Base-by-base conservation (phyloP, 2,888 invertebrate genomes). In the Drosophila limbata region DNA sequence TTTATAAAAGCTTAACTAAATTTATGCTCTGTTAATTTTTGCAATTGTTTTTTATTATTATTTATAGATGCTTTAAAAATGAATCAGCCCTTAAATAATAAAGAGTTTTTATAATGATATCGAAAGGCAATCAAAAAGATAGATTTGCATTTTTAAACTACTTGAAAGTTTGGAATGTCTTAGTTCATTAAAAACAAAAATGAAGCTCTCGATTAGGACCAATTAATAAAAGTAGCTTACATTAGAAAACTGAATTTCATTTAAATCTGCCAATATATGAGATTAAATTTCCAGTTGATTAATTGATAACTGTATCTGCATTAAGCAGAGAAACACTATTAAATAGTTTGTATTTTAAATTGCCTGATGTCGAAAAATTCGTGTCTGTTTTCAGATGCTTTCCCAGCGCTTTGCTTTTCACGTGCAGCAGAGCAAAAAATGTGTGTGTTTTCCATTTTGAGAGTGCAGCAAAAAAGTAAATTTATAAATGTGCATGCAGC, bases 401-500 rank as follows among this genome's bases (percentile, higher is more conserved):
- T 53, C 11, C 15, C 25, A 13, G 2, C 42, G n/a, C 15, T 56
- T 63, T 63, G 13, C 31, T 57, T 64, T 64, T 47, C 62, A 47
- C 33, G 15, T 37, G 68, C 60, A 69, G 19, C 48, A 15, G 47
- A 45, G 42, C 42, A 37, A 42, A 61, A 66, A 60, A 61, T 66
- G 25, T 50, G 21, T 48, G 17, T 52, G 31, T 47, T 17, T 60
- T 35, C 40, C 42, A 55, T 19, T 55, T 55, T 47, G 9, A 13
- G 19, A 21, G 42, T 48, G 17, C 47, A 42, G 50, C n/a, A 55
- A 53, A 79, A 50, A 33, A 15, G 5, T 11, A 19, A 57, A 52
- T 59, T 73, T 56, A 64, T 60, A 60, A 77, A 52, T 71, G 42
- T 71, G 42, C 52, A 67, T 47, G 57, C 61, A 48, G 15, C 6